phyloP scores from a whole-genome alignment of 2,888 invertebrate species.

The Craniophora ligustri region DNA sequence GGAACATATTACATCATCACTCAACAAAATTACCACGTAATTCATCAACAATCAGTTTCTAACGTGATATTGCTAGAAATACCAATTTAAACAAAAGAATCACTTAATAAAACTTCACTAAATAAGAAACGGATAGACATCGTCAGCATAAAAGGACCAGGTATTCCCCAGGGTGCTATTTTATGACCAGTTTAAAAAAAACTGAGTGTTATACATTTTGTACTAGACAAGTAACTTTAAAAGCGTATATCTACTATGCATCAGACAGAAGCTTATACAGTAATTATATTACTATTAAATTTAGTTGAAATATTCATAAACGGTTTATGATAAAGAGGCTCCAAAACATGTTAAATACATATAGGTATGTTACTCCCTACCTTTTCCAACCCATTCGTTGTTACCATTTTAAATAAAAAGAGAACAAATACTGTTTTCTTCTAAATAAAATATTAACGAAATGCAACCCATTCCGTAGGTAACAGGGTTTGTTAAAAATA shows the following conservation, averaged over 20 bases:
- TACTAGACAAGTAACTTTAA: neutral
- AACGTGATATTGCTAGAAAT: too few species aligned
- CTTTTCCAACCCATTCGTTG: constrained; percentile 7
- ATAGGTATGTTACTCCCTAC: constrained; percentile 13
- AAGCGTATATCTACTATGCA: neutral
- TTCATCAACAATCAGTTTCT: too few species aligned
- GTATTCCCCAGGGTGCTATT: neutral
- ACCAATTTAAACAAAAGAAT: too few species aligned
- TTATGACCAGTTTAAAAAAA: neutral
- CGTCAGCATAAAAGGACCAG: too few species aligned
- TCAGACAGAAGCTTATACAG: neutral
- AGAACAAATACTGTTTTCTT: constrained; percentile 29
- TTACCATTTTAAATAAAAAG: constrained; percentile 48
- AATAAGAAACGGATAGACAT: too few species aligned
- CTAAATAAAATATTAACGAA: constrained; percentile 51
- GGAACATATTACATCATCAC: too few species aligned
- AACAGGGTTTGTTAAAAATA: constrained; percentile 42
- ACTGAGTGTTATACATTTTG: neutral
- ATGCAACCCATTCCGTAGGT: constrained; percentile 15
- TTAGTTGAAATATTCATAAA: neutral
- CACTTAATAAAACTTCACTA: too few species aligned
- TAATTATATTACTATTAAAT: neutral
- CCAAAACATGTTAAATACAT: neutral
- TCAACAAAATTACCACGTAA: too few species aligned
- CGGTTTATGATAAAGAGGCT: neutral